A percentile compares a stretch with the other conserved stretches of the same genome.
Evolutionary conservation across 2,113 vertebrate genomes (phyloP).

Genomic region (Potamarius usumacintae): DNA sequence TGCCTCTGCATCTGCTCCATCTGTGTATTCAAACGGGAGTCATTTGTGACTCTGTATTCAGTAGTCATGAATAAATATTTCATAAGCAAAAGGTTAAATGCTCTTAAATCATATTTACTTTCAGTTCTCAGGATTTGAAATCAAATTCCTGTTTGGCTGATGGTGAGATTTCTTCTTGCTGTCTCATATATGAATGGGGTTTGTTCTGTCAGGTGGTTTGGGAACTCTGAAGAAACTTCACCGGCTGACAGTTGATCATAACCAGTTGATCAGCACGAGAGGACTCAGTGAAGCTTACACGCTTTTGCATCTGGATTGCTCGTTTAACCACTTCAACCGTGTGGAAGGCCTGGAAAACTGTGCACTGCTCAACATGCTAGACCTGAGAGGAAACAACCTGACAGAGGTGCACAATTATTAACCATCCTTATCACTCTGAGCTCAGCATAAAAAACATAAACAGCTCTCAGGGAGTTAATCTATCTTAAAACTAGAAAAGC

Average conservation of each 20-base stretch:
- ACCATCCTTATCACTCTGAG: neutral
- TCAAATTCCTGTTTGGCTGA: constrained; percentile 26
- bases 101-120: constrained; percentile 41
- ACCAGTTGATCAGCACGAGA: constrained; percentile 87
- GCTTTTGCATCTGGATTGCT: constrained; percentile 84
- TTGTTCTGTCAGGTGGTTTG: constrained; percentile 78
- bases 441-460: neutral
- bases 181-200: neutral
- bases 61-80: constrained; percentile 61
- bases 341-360: constrained; percentile 84
- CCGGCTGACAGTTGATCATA: constrained; percentile 82
- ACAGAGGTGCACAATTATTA: constrained; percentile 75
- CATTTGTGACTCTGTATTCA: constrained; percentile 34
- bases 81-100: constrained; percentile 47
- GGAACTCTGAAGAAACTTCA: constrained; percentile 82
- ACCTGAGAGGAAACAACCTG: constrained; percentile 86
- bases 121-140: constrained; percentile 30
- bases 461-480: neutral
- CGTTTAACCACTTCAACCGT: constrained; percentile 83
- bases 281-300: constrained; percentile 78
- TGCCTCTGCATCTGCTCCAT: neutral
- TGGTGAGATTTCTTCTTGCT: constrained; percentile 34
- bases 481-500: neutral
- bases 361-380: constrained; percentile 83
- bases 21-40: constrained; percentile 42